These are phyloP conservation scores for Cotesia typhae DNA, from an alignment of 1,140 invertebrate genomes.

Conservation along the genomic window DNA sequence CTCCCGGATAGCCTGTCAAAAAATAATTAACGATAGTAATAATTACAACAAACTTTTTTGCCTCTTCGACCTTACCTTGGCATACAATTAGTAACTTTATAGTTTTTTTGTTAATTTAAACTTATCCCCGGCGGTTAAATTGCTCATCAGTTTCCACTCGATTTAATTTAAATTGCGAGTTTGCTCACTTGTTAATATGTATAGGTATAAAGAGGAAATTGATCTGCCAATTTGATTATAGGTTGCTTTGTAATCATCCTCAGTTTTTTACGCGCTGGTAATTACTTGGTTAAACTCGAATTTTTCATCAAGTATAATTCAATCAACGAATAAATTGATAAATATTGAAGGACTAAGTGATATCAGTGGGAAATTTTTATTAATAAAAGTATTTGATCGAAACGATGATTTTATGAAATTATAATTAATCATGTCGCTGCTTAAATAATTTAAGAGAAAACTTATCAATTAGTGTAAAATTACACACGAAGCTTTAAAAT, in stretches of 20 bases:
- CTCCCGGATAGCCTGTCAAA: no score
- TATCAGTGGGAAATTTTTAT: no score
- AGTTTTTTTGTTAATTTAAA: constrained; percentile 1
- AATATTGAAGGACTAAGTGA: no score
- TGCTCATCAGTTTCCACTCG: constrained; percentile 15
- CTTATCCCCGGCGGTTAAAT: not conserved
- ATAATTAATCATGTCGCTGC: no score
- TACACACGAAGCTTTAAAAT: no score
- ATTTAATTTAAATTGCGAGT: constrained; percentile 8
- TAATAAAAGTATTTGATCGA: no score
- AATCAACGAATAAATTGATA: not conserved
- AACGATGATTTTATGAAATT: no score
- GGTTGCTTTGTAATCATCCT: not conserved
- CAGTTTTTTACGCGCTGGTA: not conserved
- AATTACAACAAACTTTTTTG: no score
- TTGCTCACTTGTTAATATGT: not conserved
- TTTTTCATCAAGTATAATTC: not conserved
- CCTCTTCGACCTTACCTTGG: no score
- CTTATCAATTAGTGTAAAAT: no score
- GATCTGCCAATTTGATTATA: not conserved
- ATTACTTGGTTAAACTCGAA: not conserved
- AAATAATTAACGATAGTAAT: no score
- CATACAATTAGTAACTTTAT: not conserved
- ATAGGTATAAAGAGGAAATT: constrained; percentile 11
- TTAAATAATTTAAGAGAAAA: no score